These are phyloP conservation scores for Watsonalla binaria DNA, from an alignment of 2,888 invertebrate species.

Conservation along the genomic window DNA sequence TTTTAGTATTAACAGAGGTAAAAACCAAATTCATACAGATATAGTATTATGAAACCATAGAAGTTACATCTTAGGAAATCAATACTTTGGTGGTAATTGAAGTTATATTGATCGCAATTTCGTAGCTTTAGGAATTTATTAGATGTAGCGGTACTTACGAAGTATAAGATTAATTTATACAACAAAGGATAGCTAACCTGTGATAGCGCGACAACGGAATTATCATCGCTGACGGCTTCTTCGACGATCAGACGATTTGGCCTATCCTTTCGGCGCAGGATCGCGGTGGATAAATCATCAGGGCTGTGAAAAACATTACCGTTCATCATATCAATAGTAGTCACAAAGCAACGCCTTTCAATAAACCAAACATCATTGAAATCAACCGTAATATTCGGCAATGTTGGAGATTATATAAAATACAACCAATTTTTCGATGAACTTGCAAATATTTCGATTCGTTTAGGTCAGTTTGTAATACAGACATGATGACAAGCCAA, in stretches of 20 bases:
- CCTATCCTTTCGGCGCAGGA: slow-evolving; percentile 97
- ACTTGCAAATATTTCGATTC: slow-evolving; percentile 28
- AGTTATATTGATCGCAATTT: background rate
- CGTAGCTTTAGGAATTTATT: background rate
- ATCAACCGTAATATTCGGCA: too few species aligned
- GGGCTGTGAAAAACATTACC: slow-evolving; percentile 68
- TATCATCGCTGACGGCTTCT: slow-evolving; percentile 99
- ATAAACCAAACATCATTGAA: background rate
- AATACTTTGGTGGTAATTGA: too few species aligned
- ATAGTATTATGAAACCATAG: too few species aligned
- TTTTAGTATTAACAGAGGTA: background rate
- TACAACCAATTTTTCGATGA: slow-evolving; percentile 7
- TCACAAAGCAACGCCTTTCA: background rate
- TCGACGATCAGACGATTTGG: slow-evolving; percentile 99
- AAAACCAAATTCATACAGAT: too few species aligned
- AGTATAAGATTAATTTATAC: slow-evolving; percentile 9
- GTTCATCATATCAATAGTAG: slow-evolving; percentile 10
- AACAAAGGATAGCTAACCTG: slow-evolving; percentile 81
- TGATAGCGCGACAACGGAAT: slow-evolving; percentile 97
- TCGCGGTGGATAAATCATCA: slow-evolving; percentile 98
- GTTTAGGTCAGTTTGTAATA: slow-evolving; percentile 30
- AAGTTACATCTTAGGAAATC: too few species aligned
- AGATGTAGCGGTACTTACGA: slow-evolving; percentile 7
- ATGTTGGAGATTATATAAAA: background rate
- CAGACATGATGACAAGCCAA: slow-evolving; percentile 79